Conservation (phyloP, 2,888 invertebrate species). For the Augochlorella aurata region DNA sequence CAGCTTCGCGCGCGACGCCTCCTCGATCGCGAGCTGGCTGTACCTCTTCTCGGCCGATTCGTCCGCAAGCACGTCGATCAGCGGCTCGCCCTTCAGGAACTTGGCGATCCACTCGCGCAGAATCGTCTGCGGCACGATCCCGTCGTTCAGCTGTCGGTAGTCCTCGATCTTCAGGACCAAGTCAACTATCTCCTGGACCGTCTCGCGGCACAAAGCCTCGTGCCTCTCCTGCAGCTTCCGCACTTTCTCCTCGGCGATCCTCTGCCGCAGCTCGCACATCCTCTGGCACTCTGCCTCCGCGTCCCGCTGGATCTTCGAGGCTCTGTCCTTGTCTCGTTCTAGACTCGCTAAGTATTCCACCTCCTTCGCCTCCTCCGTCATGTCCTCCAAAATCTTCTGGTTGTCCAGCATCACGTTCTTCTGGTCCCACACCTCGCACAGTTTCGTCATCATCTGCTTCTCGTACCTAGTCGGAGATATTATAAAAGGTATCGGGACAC, state of each 20-base stretch:
- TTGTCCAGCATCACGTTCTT: conserved; percentile 84
- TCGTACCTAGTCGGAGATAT: conserved; percentile 82
- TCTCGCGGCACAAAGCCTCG: conserved; percentile 83
- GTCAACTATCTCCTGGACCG: conserved; percentile 84
- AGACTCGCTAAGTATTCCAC: conserved; percentile 81
- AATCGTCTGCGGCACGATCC: conserved; percentile 82
- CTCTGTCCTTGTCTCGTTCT: conserved; percentile 78
- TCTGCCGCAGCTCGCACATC: conserved; percentile 82
- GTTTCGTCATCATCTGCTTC: conserved; percentile 86
- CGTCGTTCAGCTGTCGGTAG: conserved; percentile 80
- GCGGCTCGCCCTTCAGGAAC: conserved; percentile 84
- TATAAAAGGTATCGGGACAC: too few species aligned
- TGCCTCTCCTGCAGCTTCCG: conserved; percentile 62
- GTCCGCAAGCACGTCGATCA: conserved; percentile 79
- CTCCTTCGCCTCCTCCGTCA: conserved; percentile 83
- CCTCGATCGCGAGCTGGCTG: neutral
- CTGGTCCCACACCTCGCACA: conserved; percentile 85
- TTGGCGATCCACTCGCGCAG: conserved; percentile 84
- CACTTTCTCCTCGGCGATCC: conserved; percentile 82
- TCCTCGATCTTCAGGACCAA: conserved; percentile 84
- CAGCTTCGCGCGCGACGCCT: neutral
- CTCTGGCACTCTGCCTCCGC: conserved; percentile 65
- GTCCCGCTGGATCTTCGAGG: conserved; percentile 60
- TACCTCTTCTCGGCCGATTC: conserved; percentile 74
- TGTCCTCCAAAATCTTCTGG: conserved; percentile 83